Evolutionary conservation across 1,140 invertebrate genomes (phyloP), one percentile per base, ranked within the genome.

Genomic region (Subanguina moxae): DNA sequence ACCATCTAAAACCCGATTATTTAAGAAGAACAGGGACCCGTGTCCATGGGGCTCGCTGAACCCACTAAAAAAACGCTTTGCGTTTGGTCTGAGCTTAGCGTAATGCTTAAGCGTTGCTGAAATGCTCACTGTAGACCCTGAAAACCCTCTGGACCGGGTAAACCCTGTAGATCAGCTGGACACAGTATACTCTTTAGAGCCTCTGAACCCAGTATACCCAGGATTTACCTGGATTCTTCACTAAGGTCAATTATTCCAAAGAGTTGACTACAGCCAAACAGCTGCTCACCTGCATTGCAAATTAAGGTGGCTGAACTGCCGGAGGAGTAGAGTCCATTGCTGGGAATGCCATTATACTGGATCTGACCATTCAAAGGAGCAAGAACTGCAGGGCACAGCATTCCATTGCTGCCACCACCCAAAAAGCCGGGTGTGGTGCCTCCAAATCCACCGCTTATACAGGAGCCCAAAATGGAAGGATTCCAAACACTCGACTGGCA

Each of bases 331-430:
- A 45, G 23, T 57, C 64, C 64, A 21, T 27, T n/a, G n/a, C 38
- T 32, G 1, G 45, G 25, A 19, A 13, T 46, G 28, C 61, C 30
- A n/a, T n/a, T 32, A 62, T 67, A 67, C 43, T 67, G 65, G 23
- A 67, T n/a, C 48, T 67, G 65, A 9, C 65, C 65, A 52, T 67
- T 67, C 8, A 67, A 13, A 28, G 65, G 65, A 9, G 25, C 32
- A 27, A 32, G 8, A 30, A 27, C 65, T 0, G 65, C 65, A 5
- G 62, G 25, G 43, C 65, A 67, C n/a, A 17, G n/a, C 27, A 15
- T n/a, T 32, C 65, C 65, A 28, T 17, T 11, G 23, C 9, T 5
- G 27, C 17, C 17, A 8, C 27, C 62, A 52, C n/a, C 48, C 48
- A 52, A 62, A 68, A 68, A 68, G 17, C 65, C 65, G 17, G 64